These are phyloP conservation scores for Procambarus clarkii DNA, from an alignment of 1,140 invertebrate species.

Conservation along the genomic window DNA sequence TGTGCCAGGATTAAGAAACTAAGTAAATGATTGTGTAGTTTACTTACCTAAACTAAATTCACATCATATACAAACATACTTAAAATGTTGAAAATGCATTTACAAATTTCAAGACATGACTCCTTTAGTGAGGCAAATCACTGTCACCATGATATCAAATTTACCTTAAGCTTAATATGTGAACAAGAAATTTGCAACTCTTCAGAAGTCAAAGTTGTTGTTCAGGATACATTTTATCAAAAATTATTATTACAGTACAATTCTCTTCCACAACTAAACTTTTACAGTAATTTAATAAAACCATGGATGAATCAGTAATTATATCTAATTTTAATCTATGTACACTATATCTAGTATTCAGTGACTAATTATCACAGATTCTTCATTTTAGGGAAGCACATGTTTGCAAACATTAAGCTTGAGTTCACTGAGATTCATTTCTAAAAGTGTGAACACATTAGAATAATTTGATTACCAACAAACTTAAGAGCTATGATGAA, in stretches of 20 bases:
- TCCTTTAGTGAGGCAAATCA: background rate
- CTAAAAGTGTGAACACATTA: background rate
- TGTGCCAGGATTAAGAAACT: background rate
- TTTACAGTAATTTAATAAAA: background rate
- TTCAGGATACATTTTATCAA: background rate
- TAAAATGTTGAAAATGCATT: constrained; percentile 36
- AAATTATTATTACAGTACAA: background rate
- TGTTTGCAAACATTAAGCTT: background rate
- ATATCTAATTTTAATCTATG: background rate
- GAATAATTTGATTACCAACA: background rate
- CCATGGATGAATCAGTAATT: background rate
- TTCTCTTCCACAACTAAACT: no score
- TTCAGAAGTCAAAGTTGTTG: background rate
- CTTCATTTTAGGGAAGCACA: constrained; percentile 49
- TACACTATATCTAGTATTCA: constrained; percentile 11
- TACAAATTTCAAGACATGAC: constrained; percentile 27
- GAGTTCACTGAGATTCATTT: background rate
- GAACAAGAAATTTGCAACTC: no score
- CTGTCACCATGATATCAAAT: background rate
- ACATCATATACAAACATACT: constrained; percentile 26
- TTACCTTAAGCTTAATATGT: background rate
- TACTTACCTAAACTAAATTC: constrained; percentile 25
- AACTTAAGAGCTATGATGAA: background rate
- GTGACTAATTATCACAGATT: constrained; percentile 54
- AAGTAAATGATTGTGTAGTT: constrained; percentile 5